These are phyloP conservation scores for Diceros bicornis DNA, from an alignment of 2,797 vertebrate genomes.

Conservation along the genomic window DNA sequence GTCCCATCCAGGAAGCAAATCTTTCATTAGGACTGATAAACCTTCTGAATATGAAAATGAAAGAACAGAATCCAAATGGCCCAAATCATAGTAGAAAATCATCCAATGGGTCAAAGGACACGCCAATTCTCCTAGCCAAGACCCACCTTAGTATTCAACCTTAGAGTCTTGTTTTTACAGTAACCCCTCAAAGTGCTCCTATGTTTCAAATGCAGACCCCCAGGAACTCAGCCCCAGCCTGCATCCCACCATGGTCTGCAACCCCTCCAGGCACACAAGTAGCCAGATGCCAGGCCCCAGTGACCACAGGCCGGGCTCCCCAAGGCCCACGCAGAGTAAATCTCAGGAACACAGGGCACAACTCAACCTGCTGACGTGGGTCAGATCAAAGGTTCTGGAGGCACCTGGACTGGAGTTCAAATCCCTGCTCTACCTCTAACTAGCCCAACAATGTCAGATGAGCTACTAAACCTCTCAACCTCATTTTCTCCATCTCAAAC, in stretches of 20 bases:
- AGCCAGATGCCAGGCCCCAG: accelerated
- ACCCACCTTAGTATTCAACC: neutral
- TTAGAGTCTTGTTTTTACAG: neutral
- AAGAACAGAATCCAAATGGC: neutral
- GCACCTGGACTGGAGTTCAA: neutral
- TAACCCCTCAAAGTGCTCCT: neutral
- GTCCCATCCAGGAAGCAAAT: too few species aligned
- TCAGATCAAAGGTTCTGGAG: neutral
- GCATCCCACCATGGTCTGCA: neutral
- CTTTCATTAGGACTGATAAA: neutral
- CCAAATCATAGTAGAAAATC: neutral
- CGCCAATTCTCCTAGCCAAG: neutral
- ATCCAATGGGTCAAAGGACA: neutral
- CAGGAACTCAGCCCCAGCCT: neutral
- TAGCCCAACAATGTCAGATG: accelerated
- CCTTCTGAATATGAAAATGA: neutral
- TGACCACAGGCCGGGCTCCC: accelerated
- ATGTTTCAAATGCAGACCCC: neutral
- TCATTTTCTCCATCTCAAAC: neutral
- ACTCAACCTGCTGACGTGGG: accelerated
- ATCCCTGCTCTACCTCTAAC: neutral
- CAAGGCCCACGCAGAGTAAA: neutral
- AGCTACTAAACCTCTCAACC: neutral
- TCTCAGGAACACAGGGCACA: neutral
- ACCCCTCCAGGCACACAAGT: accelerated